These are phyloP conservation scores for Heteractis magnifica DNA, from an alignment of 92 coral and sea anemone species.

Conservation along the genomic window DNA sequence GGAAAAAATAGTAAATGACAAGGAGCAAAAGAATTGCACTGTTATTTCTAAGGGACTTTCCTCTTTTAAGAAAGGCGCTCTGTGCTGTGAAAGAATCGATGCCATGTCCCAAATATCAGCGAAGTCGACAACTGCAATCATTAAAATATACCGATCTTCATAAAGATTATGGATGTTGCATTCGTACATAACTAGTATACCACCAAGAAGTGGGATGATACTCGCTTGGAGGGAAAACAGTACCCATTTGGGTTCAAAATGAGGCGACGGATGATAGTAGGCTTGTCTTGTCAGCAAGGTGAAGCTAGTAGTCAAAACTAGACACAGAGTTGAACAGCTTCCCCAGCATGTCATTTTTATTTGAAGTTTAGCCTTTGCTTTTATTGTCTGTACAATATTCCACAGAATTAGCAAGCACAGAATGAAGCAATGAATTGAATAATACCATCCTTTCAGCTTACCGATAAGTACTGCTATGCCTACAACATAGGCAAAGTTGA, in stretches of 20 bases:
- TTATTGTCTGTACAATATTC: neutral
- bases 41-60: neutral
- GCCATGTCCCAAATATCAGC: constrained; percentile 26
- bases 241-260: constrained; percentile 3
- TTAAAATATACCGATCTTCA: neutral
- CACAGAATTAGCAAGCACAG: neutral
- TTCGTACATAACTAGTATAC: constrained; percentile 16
- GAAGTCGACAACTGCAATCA: constrained; percentile 4
- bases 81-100: neutral
- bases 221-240: constrained; percentile 15
- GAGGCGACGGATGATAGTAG: constrained; percentile 13
- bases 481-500: neutral
- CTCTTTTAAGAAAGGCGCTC: constrained; percentile 7
- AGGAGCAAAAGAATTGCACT: constrained; percentile 13
- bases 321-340: neutral
- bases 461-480: constrained; percentile 10
- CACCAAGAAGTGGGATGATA: constrained; percentile 10
- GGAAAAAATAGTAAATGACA: neutral
- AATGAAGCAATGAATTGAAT: constrained; percentile 9
- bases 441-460: neutral
- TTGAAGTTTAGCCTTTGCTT: neutral
- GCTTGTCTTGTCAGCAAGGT: constrained; percentile 15
- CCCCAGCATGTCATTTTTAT: neutral
- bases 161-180: neutral
- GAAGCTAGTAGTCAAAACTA: neutral